Percentiles rank a stretch among this genome's conserved stretches.
Evolutionary conservation across 2,888 invertebrate species (phyloP).

Genomic region (Epinotia brunnichana): DNA sequence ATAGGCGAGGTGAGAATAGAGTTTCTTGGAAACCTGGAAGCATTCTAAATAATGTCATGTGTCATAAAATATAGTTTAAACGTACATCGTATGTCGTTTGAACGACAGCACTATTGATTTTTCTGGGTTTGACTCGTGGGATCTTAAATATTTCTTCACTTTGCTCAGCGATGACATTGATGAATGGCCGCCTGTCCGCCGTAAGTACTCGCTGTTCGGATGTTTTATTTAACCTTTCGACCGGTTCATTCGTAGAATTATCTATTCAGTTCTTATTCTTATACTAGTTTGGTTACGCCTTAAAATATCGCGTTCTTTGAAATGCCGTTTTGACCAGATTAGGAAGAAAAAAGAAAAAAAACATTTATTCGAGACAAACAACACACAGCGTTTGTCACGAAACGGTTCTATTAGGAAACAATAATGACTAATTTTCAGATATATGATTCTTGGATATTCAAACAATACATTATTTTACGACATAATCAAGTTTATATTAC

Average conservation of each 20-base stretch:
- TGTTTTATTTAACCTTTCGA: background rate
- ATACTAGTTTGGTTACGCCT: background rate
- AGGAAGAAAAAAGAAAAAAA: too few relatives aligned
- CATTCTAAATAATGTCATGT: background rate
- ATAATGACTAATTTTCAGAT: too few relatives aligned
- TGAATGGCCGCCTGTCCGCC: conserved; percentile 32
- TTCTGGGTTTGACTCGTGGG: conserved; percentile 29
- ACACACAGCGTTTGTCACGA: too few relatives aligned
- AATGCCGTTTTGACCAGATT: too few relatives aligned
- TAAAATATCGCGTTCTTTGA: too few relatives aligned
- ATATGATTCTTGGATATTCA: too few relatives aligned
- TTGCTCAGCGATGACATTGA: conserved; percentile 37
- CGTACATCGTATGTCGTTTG: background rate
- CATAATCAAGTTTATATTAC: too few relatives aligned
- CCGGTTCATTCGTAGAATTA: background rate
- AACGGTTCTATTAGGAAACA: too few relatives aligned
- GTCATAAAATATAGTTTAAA: background rate
- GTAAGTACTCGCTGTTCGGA: conserved; percentile 9
- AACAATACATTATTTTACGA: too few relatives aligned
- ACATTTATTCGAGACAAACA: too few relatives aligned
- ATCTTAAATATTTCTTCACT: conserved; percentile 41
- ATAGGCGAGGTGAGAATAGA: too few relatives aligned
- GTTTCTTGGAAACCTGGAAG: too few relatives aligned
- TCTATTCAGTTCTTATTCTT: background rate
- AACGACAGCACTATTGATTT: conserved; percentile 32